These are phyloP conservation scores for Vanessa tameamea DNA, from an alignment of 1,140 invertebrate genomes.

Conservation along the genomic window DNA sequence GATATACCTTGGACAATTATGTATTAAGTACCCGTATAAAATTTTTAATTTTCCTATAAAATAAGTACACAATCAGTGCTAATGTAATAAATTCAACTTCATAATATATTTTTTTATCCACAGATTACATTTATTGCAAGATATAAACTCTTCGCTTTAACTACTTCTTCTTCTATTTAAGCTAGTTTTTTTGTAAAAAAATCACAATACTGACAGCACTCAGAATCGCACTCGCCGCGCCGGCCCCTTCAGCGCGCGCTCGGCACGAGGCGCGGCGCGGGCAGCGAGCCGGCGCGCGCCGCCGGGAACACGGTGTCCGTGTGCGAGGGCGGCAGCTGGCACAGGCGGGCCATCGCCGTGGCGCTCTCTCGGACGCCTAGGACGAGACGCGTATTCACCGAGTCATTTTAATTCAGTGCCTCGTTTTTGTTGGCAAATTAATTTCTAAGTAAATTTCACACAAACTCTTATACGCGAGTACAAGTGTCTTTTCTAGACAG, in stretches of 20 bases:
- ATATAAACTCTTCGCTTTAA: not conserved
- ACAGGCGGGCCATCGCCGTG: constrained; percentile 67
- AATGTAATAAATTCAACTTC: not conserved
- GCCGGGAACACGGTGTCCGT: constrained; percentile 40
- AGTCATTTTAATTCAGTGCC: too few relatives aligned
- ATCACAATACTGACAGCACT: not conserved
- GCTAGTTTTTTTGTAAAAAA: not conserved
- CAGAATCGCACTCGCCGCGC: not conserved
- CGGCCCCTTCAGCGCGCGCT: constrained; percentile 21
- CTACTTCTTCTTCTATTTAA: not conserved
- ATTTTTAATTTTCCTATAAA: too few relatives aligned
- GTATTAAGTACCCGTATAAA: too few relatives aligned
- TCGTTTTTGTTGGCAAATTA: too few relatives aligned
- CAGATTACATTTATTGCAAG: not conserved
- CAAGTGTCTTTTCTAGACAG: too few relatives aligned
- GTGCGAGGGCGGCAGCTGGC: constrained; percentile 53
- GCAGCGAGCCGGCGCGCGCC: constrained; percentile 27
- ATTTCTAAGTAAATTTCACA: too few relatives aligned
- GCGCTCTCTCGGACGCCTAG: constrained; percentile 66
- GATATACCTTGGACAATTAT: too few relatives aligned
- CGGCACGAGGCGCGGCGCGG: constrained; percentile 29
- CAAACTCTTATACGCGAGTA: too few relatives aligned
- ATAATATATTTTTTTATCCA: not conserved
- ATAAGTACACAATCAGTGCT: too few relatives aligned
- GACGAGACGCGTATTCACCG: not conserved